Evolutionary conservation across 2,888 invertebrate species (phyloP), one percentile per base, ranked within the genome.

Genomic region (Dioctria linearis): DNA sequence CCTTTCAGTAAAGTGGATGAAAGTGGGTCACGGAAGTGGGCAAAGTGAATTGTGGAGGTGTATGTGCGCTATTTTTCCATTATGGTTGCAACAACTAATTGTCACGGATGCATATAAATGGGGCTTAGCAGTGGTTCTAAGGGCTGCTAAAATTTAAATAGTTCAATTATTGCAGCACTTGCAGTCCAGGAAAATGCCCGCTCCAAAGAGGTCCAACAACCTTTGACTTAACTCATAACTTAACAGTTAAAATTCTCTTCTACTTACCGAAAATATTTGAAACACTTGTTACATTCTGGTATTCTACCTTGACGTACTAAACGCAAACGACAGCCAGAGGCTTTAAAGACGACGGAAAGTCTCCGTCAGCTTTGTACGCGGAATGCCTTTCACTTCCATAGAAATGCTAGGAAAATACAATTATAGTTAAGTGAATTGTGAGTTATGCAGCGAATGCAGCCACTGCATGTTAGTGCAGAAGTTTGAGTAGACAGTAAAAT

Each of bases 401-500:
- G 39, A 71, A 71, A 54, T 71, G 49, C 40, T 54, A 42, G 13
- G 11, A 54, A 71, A 71, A 71, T 71, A 71, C 54, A 51, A 71
- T 71, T 71, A 71, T 37, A 51, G n/a, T 37, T 71, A 71, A 71
- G 71, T 71, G 71, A 71, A 71, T 54, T 71, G 40, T 46, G 71
- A 25, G 25, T 25, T 25, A 67, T 25, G 67, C 67, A 37, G 49
- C 37, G 67, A 67, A 67, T 67, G 67, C 49, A 43, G 25, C 25
- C 25, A 25, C 25, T 25, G 25, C 2, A 2, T 25, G 25, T 25
- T 25, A 25, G 43, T 37, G 0, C 11, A 67, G 67, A 46, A 67
- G 6, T 43, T 49, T 43, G 43, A 9, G 46, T 40, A 65, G 65
- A 65, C 65, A 65, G 42, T 42, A 42, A 42, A 65, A 65, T 65